Base-by-base conservation (phyloP, 2,113 vertebrate genomes). In the Canis aureus region DNA sequence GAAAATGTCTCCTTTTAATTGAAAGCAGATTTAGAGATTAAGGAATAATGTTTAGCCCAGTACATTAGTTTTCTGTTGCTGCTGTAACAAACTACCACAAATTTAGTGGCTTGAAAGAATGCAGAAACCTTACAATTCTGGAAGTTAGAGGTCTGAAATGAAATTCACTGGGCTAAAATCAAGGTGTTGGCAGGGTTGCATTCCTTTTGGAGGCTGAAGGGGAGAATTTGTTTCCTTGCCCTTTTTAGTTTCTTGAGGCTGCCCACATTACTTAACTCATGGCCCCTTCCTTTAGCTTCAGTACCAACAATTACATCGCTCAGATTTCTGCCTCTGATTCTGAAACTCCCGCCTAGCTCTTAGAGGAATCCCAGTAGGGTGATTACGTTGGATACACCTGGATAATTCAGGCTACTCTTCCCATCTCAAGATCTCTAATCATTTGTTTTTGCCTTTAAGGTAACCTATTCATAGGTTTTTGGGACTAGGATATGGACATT, bases 121-220 rank as follows among this genome's bases (percentile, higher is more conserved):
- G 11, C 12, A n/a, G 8, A 32, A 23, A 6, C 59, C 25, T 53
- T 35, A 22, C 22, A 1, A 16, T 19, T 73, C 32, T 29, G 64
- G 32, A 93, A 20, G 12, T 32, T 57, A 23, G 76, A 29, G 20
- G 12, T 66, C 11, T 25, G 62, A 66, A 23, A 25, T 62, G 38
- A 49, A 82, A 35, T 76, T 71, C 6, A 17, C 8, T 73, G 66
- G 73, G 5, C 17, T 69, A 29, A 7, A 66, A 29, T 43, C 20
- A 35, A 19, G n/a, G 43, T 51, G n/a, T 60, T 5, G 1, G 6
- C 32, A 73, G n/a, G 19, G 17, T 6, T 17, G 0, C 2, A 0
- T 32, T 55, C 19, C 17, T 80, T 80, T 5, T 17, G 5, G 84
- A 81, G 69, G 25, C 11, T 85, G 12, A 0, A 7, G 64, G 35